A percentile compares a stretch with the other conserved stretches of the same genome.
Evolutionary conservation across 1,140 invertebrate genomes (phyloP).

Genomic region (Carposina sasakii): DNA sequence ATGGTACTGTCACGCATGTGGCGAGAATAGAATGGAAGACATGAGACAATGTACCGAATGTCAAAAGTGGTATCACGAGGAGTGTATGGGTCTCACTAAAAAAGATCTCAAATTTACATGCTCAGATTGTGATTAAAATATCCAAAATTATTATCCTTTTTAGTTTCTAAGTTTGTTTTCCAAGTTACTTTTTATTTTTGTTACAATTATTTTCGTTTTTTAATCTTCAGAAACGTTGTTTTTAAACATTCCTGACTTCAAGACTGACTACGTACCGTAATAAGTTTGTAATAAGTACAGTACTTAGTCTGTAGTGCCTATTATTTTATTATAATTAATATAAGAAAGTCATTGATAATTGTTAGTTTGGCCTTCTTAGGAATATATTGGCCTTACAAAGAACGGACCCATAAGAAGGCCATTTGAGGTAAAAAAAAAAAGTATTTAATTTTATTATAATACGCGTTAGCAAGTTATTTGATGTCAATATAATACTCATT

Average conservation of each 20-base stretch:
- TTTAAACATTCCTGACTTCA: too few species aligned
- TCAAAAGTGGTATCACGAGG: constrained; percentile 1
- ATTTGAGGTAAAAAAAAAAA: too few species aligned
- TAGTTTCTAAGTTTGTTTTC: neutral
- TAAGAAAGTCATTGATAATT: constrained; percentile 19
- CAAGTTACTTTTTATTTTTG: neutral
- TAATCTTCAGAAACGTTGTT: constrained; percentile 15
- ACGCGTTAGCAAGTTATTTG: too few species aligned
- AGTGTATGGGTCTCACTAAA: neutral
- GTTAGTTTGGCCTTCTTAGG: constrained; percentile 19
- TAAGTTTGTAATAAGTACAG: constrained; percentile 15
- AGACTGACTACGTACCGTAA: constrained; percentile 19
- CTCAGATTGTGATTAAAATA: constrained; percentile 7
- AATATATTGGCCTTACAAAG: too few species aligned
- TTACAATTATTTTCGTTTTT: constrained; percentile 7
- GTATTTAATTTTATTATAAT: too few species aligned
- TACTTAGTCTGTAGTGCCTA: too few species aligned
- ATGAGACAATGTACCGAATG: neutral
- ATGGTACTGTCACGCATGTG: constrained; percentile 3
- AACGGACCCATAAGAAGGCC: too few species aligned
- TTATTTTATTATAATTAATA: constrained; percentile 15
- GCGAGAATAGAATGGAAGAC: neutral
- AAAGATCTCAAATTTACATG: constrained; percentile 6
- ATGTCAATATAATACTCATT: too few species aligned
- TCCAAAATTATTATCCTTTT: constrained; percentile 10